Conservation (phyloP, 2,888 invertebrate genomes). For the Agapostemon virescens region DNA sequence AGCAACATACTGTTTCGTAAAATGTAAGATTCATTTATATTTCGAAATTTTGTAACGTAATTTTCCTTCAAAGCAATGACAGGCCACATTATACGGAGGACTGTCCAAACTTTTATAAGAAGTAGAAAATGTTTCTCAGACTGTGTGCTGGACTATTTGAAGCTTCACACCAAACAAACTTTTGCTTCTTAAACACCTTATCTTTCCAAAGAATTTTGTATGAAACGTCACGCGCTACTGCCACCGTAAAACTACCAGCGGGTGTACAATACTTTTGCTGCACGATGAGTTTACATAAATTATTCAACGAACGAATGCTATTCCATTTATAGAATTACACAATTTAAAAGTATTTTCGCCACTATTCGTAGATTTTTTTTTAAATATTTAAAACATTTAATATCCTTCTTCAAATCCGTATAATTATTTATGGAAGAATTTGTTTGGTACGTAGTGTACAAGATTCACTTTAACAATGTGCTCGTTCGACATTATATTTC, state of each 20-base stretch:
- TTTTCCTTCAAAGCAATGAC: not conserved
- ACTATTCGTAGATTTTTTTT: no score
- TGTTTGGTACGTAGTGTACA: no score
- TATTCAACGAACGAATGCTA: not conserved
- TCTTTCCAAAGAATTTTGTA: not conserved
- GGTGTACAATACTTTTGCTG: not conserved
- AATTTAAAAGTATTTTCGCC: no score
- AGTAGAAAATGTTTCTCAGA: not conserved
- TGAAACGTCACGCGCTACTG: not conserved
- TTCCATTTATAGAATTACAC: no score
- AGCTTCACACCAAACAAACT: not conserved
- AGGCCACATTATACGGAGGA: not conserved
- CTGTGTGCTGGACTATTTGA: not conserved
- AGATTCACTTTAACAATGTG: no score
- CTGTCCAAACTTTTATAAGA: not conserved
- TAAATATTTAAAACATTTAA: no score
- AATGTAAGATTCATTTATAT: not conserved
- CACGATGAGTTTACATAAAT: not conserved
- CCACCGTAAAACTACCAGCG: not conserved
- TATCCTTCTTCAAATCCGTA: no score
- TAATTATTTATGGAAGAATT: no score
- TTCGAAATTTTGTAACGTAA: not conserved
- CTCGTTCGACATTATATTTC: no score
- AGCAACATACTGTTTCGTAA: not conserved
- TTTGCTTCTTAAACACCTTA: slow-evolving; percentile 6